Evolutionary conservation across 53 echinoderm and acorn worm species (phyloP).

Genomic region (Pentamera pediparva): DNA sequence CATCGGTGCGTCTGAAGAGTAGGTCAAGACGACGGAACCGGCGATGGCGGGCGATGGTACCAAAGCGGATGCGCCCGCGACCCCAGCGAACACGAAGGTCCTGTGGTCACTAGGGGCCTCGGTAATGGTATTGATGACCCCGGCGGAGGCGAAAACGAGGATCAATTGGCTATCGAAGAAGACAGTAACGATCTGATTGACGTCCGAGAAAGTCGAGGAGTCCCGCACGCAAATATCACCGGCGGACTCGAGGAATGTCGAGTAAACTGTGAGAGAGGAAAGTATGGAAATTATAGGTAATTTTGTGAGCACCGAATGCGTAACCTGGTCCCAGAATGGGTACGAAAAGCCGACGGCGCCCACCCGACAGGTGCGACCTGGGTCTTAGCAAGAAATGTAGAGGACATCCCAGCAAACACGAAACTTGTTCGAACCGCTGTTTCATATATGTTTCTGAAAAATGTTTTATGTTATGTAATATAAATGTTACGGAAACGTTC

Average conservation of each 20-base stretch:
- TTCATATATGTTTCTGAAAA: too few species aligned
- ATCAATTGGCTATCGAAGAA: background rate
- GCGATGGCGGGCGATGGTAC: background rate
- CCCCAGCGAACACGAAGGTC: conserved; percentile 10
- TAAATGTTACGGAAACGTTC: too few species aligned
- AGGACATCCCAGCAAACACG: too few species aligned
- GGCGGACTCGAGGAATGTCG: background rate
- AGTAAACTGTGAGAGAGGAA: background rate
- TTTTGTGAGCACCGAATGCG: background rate
- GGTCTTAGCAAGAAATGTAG: too few species aligned
- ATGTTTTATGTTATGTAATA: too few species aligned
- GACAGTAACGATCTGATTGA: background rate
- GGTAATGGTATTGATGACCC: background rate
- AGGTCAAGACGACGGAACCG: conserved; percentile 8
- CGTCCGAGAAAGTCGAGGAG: background rate
- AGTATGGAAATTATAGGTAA: background rate
- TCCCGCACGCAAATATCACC: background rate
- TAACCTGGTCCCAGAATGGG: too few species aligned
- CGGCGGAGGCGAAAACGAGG: conserved; percentile 2
- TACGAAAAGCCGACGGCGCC: too few species aligned
- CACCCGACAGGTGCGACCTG: too few species aligned
- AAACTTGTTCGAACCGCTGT: too few species aligned
- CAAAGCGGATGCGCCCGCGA: background rate
- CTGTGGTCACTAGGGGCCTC: background rate
- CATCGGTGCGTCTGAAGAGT: background rate